Evolutionary conservation across 1,140 invertebrate species (phyloP).

Genomic region (Scaptodrosophila lebanonensis): DNA sequence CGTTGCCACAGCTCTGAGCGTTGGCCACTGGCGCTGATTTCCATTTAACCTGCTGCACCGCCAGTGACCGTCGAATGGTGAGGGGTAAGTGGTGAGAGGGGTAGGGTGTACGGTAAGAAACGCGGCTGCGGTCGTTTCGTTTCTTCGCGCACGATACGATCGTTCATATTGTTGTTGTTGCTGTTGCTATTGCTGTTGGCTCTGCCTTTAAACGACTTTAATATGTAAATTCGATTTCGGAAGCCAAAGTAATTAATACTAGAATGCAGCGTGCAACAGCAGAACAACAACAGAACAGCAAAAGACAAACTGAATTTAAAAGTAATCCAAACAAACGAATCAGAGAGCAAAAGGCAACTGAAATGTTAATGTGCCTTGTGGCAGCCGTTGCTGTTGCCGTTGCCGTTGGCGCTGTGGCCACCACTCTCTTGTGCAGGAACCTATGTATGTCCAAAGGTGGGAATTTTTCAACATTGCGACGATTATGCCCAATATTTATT

Average conservation of each 20-base stretch:
- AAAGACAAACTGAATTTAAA: conserved; percentile 65
- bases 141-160: conserved; percentile 67
- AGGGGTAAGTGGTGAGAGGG: too few relatives aligned
- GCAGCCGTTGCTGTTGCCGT: conserved; percentile 8
- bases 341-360: conserved; percentile 61
- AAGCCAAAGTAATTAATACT: conserved; percentile 77
- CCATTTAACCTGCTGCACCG: conserved; percentile 71
- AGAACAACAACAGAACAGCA: conserved; percentile 13
- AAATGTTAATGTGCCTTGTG: conserved; percentile 68
- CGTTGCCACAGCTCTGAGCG: conserved; percentile 2
- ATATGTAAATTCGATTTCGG: conserved; percentile 77
- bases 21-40: conserved; percentile 57
- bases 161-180: conserved; percentile 25
- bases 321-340: conserved; percentile 76
- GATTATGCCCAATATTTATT: conserved; percentile 45
- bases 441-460: conserved; percentile 60
- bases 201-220: conserved; percentile 74
- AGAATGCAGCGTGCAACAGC: conserved; percentile 55
- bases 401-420: background rate
- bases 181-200: background rate
- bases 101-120: too few relatives aligned
- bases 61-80: conserved; percentile 26
- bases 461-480: conserved; percentile 68
- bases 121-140: conserved; percentile 44
- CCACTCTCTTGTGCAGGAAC: conserved; percentile 41